These are phyloP conservation scores for Calliphora vomitoria DNA, from an alignment of 2,888 invertebrate species.

Conservation along the genomic window DNA sequence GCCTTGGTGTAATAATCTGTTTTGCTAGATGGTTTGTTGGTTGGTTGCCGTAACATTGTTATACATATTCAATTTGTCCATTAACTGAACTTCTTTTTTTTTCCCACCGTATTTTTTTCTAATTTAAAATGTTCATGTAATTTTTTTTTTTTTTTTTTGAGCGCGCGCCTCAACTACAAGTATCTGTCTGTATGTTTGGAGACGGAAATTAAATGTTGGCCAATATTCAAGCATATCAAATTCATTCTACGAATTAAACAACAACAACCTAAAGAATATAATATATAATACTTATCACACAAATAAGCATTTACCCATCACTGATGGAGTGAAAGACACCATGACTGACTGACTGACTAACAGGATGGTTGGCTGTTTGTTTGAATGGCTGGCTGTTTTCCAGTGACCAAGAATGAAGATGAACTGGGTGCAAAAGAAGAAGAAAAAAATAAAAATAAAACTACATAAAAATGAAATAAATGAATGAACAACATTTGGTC, in stretches of 20 bases:
- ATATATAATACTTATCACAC: slow-evolving; percentile 47
- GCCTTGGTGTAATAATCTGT: slow-evolving; percentile 10
- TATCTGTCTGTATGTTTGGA: slow-evolving; percentile 7
- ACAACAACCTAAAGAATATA: slow-evolving; percentile 34
- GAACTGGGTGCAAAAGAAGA: slow-evolving; percentile 4
- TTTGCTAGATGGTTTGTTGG: neutral
- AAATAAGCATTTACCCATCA: slow-evolving; percentile 62
- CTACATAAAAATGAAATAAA: slow-evolving; percentile 49
- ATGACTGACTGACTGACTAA: slow-evolving; percentile 21
- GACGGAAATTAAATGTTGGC: slow-evolving; percentile 74
- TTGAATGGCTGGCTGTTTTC: slow-evolving; percentile 47
- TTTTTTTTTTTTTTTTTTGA: slow-evolving; percentile 7
- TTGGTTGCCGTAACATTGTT: slow-evolving; percentile 23
- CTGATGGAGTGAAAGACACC: slow-evolving; percentile 38
- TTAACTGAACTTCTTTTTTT: slow-evolving; percentile 24
- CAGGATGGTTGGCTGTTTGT: neutral
- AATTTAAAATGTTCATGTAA: slow-evolving; percentile 29
- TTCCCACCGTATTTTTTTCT: slow-evolving; percentile 7
- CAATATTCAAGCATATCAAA: slow-evolving; percentile 69
- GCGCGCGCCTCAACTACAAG: neutral
- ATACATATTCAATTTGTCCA: slow-evolving; percentile 48
- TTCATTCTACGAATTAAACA: slow-evolving; percentile 32
- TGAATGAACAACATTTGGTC: slow-evolving; percentile 70
- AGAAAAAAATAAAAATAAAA: slow-evolving; percentile 34
- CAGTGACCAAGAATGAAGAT: slow-evolving; percentile 51